Percentiles rank a stretch among this genome's conserved stretches.
These are phyloP conservation scores for Drosophila tanythrix DNA, from an alignment of 2,888 invertebrate species.

Conservation along the genomic window DNA sequence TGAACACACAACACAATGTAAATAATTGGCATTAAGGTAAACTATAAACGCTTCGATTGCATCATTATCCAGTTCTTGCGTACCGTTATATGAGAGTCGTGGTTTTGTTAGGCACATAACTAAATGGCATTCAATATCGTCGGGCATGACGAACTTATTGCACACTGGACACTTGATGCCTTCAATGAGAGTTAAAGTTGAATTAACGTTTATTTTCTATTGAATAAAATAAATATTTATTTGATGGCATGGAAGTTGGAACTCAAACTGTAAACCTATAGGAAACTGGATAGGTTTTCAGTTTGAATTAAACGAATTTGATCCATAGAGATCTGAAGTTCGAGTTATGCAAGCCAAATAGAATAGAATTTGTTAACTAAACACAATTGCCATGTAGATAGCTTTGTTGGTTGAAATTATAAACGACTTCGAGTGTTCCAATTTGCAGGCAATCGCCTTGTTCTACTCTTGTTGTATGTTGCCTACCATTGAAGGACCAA, in stretches of 20 bases:
- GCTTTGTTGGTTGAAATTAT: neutral
- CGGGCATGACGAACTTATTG: constrained; percentile 98
- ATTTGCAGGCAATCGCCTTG: neutral
- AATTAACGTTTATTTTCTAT: neutral
- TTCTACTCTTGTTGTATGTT: neutral
- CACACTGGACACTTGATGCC: constrained; percentile 99
- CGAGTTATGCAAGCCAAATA: neutral
- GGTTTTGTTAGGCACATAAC: constrained; percentile 99
- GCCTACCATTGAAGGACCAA: constrained; percentile 94
- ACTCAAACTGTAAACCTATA: no score
- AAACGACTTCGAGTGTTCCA: neutral
- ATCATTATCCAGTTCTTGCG: constrained; percentile 58
- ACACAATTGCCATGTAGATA: neutral
- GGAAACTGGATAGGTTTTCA: neutral
- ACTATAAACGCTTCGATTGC: neutral
- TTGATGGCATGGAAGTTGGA: neutral
- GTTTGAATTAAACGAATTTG: neutral
- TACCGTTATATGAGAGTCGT: constrained; percentile 99
- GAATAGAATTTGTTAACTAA: neutral
- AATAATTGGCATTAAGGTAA: neutral
- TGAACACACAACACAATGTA: neutral
- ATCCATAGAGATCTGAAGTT: neutral
- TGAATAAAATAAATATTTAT: neutral
- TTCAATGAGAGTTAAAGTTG: constrained; percentile 83
- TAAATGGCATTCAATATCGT: constrained; percentile 99